Conservation (phyloP, 2,888 invertebrate genomes). For the Plemyria rubiginata region DNA sequence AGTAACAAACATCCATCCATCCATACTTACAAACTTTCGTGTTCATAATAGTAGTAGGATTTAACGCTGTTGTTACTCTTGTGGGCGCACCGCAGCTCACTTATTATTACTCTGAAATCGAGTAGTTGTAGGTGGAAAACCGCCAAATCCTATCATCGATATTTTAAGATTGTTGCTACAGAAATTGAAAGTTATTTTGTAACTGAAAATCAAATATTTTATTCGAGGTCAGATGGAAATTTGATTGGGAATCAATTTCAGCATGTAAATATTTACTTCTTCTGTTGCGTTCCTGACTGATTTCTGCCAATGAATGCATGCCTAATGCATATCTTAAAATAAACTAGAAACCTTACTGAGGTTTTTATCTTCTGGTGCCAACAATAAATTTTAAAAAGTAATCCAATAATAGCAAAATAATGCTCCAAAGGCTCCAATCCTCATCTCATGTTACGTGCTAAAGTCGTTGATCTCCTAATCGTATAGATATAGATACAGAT, state of each 20-base stretch:
- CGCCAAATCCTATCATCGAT: constrained; percentile 52
- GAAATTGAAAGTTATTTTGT: constrained; percentile 48
- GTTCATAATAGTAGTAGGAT: too few relatives aligned
- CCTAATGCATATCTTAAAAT: too few relatives aligned
- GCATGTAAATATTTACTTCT: constrained; percentile 1
- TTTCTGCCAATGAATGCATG: not conserved
- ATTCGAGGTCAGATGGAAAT: constrained; percentile 26
- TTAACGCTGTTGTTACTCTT: constrained; percentile 5
- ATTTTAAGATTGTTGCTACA: constrained; percentile 53
- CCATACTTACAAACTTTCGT: too few relatives aligned
- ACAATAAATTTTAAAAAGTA: too few relatives aligned
- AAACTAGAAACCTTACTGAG: too few relatives aligned
- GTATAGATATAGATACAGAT: too few relatives aligned
- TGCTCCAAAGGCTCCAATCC: too few relatives aligned
- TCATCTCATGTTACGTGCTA: too few relatives aligned
- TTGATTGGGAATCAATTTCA: not conserved
- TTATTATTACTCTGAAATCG: constrained; percentile 34
- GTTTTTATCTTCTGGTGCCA: too few relatives aligned
- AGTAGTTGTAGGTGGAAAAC: constrained; percentile 48
- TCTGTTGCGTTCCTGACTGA: not conserved
- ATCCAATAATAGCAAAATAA: too few relatives aligned
- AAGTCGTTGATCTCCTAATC: too few relatives aligned
- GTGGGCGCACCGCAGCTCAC: constrained; percentile 14
- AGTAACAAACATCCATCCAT: too few relatives aligned
- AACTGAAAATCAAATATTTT: constrained; percentile 35